phyloP scores from a whole-genome alignment of 2,113 vertebrate species.

The Orthochromis indermauri region DNA sequence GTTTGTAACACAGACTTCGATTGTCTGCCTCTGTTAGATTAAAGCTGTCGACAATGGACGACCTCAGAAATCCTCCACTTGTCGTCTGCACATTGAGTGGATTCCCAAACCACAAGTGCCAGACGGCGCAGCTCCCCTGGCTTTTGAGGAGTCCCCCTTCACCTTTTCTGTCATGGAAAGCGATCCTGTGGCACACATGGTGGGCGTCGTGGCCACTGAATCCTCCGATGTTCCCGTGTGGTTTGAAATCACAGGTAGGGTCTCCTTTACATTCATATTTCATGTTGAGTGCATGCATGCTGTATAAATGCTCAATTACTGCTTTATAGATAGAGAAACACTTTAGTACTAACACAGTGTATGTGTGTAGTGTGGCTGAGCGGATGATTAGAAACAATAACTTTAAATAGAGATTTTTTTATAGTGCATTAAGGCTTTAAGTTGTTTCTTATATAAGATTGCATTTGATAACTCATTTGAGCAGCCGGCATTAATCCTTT shows the following conservation, averaged over 20 bases:
- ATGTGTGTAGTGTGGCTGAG: background rate
- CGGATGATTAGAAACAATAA: background rate
- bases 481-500: background rate
- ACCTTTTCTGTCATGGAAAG: slow-evolving; percentile 95
- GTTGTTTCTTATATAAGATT: background rate
- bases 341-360: background rate
- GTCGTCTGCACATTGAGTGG: slow-evolving; percentile 95
- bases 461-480: background rate
- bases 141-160: slow-evolving; percentile 87
- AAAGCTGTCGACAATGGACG: slow-evolving; percentile 97
- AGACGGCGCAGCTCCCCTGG: slow-evolving; percentile 62
- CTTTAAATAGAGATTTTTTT: background rate
- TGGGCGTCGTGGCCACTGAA: slow-evolving; percentile 88
- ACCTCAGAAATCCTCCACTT: slow-evolving; percentile 89
- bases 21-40: slow-evolving; percentile 70
- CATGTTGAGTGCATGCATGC: background rate
- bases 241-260: slow-evolving; percentile 95
- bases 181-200: slow-evolving; percentile 96
- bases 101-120: slow-evolving; percentile 82
- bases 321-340: background rate
- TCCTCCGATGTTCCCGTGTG: slow-evolving; percentile 80
- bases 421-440: background rate
- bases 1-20: background rate
- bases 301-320: background rate
- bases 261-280: background rate